A percentile compares a stretch with the other conserved stretches of the same genome.
phyloP scores from a whole-genome alignment of 2,888 invertebrate genomes.

The Parochlus steinenii region DNA sequence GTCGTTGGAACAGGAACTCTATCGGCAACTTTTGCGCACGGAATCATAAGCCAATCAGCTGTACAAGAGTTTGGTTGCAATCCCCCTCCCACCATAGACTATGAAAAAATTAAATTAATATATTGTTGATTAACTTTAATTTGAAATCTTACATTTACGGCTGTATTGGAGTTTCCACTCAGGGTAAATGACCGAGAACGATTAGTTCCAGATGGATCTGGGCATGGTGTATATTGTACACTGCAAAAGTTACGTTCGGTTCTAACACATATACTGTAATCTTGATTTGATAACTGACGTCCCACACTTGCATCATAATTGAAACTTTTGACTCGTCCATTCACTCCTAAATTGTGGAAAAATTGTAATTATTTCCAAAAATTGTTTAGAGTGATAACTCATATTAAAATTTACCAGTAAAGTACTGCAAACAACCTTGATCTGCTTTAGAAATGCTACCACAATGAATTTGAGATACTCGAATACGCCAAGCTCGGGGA shows the following conservation, averaged over 20 bases:
- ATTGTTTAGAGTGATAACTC: not conserved
- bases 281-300: conserved; percentile 70
- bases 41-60: conserved; percentile 64
- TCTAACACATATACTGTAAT: conserved; percentile 72
- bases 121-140: too few relatives aligned
- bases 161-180: conserved; percentile 56
- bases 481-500: conserved; percentile 64
- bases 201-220: conserved; percentile 50
- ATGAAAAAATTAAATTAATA: too few relatives aligned
- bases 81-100: conserved; percentile 52
- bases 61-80: conserved; percentile 51
- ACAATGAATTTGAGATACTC: conserved; percentile 64
- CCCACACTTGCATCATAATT: conserved; percentile 66
- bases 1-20: conserved; percentile 36
- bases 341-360: conserved; percentile 59
- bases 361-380: conserved; percentile 46
- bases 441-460: conserved; percentile 44
- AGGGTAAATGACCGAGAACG: conserved; percentile 58
- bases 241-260: conserved; percentile 77
- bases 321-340: conserved; percentile 65
- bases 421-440: conserved; percentile 29
- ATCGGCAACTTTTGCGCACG: conserved; percentile 42
- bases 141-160: too few relatives aligned
- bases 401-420: too few relatives aligned
- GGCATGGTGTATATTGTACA: conserved; percentile 63